Evolutionary conservation across 2,888 invertebrate genomes (phyloP), one percentile per base, ranked within the genome.

Genomic region (Megamerina dolium): DNA sequence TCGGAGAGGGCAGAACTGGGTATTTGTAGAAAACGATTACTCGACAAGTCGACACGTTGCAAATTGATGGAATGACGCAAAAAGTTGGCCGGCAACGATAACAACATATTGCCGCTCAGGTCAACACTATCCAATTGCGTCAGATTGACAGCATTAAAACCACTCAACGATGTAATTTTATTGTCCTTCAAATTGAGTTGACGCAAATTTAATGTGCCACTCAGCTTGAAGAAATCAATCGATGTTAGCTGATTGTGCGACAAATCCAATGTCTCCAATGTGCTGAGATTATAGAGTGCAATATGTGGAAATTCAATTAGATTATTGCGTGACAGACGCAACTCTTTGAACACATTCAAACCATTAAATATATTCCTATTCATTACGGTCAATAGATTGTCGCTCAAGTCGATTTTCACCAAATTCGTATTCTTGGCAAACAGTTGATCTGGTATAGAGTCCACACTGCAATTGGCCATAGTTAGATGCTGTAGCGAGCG

Each of bases 351-450:
- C 41, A 82, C 81, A 52, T 83, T 84, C 41, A 87, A 74, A 16
- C 81, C 82, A 31, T 79, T 76, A 65, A 90, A 87, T n/a, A 85
- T 75, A 44, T 80, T 80, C 56, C 82, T 79, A 48, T 84, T 80
- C 56, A 91, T 74, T 49, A 78, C 75, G 55, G 74, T 74, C 23
- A 90, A 67, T 39, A 75, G 73, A 66, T 90, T 91, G 53, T 78
- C 77, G 53, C 83, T 83, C 51, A 90, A 72, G 64, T 87, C 80
- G 42, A 90, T 76, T 60, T 81, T 78, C 1, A 81, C 76, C 27
- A 90, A 73, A 66, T 87, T 85, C 56, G 84, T 86, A 68, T 87
- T 89, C 60, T 83, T 83, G 18, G 77, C 75, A 60, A 90, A 88
- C 30, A 83, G 75, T 46, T 81, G 79, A 18, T 80, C 75, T 0